These are phyloP conservation scores for Lytechinus pictus DNA, from an alignment of 35 echinoderm and acorn worm species.

Conservation along the genomic window DNA sequence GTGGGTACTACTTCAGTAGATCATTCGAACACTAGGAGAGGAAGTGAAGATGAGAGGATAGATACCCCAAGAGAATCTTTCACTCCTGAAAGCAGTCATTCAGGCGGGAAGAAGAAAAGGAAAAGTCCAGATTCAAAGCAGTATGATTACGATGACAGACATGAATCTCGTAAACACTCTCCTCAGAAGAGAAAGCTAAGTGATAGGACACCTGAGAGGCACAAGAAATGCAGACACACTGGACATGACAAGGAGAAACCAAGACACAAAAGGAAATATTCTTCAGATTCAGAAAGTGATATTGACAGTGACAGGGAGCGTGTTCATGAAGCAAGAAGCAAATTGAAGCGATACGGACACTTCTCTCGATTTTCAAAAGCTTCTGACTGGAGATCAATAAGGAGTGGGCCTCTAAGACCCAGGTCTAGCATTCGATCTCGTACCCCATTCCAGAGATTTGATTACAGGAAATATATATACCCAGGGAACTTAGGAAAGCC, in stretches of 20 bases:
- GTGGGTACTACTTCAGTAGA: neutral
- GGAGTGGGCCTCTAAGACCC: neutral
- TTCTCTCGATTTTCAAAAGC: neutral
- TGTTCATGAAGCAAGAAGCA: neutral
- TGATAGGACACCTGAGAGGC: neutral
- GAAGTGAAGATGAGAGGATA: neutral
- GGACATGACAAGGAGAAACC: neutral
- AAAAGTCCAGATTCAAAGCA: neutral
- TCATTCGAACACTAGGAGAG: neutral
- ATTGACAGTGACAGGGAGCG: conserved; percentile 6
- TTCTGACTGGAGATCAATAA: neutral
- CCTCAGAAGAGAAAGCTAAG: conserved; percentile 17
- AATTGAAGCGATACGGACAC: neutral
- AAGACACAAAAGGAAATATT: neutral
- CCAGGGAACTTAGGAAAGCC: neutral
- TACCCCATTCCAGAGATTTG: neutral
- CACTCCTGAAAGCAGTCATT: neutral
- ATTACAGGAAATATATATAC: neutral
- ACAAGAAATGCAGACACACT: neutral
- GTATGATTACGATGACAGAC: neutral
- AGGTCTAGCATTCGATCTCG: neutral
- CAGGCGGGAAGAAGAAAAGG: neutral
- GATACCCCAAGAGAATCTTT: neutral
- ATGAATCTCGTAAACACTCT: neutral
- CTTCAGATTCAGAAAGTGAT: neutral